Evolutionary conservation across 2,797 vertebrate genomes (phyloP).

Genomic region (Myripristis murdjan): DNA sequence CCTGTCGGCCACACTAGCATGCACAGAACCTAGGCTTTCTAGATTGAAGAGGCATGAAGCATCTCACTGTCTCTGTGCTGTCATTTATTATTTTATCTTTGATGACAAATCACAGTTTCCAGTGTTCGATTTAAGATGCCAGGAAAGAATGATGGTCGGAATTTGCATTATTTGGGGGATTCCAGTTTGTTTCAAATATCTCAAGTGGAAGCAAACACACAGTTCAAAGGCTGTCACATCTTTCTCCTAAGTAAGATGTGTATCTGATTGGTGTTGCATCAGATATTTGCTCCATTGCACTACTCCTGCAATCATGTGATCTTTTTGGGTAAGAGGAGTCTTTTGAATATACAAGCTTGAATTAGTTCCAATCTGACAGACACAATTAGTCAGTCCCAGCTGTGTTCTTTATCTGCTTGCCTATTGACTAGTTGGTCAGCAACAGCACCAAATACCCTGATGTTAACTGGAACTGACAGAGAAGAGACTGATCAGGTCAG

Average conservation of each 20-base stretch:
- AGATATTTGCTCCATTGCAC: not conserved
- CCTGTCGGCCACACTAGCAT: not conserved
- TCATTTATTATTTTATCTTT: not conserved
- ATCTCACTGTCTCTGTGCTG: not conserved
- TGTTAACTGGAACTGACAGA: constrained; percentile 56
- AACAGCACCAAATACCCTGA: constrained; percentile 51
- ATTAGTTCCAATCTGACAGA: constrained; percentile 56
- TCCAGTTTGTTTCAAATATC: not conserved
- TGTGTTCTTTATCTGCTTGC: constrained; percentile 55
- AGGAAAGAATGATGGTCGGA: not conserved
- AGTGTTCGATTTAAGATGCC: not conserved
- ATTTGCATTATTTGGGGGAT: not conserved
- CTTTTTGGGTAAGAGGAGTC: constrained; percentile 19
- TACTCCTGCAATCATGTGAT: not conserved
- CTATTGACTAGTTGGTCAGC: constrained; percentile 57
- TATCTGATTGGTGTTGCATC: not conserved
- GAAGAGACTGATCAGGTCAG: constrained; percentile 44
- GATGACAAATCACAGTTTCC: not conserved
- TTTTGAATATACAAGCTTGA: constrained; percentile 34
- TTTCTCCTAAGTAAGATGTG: not conserved
- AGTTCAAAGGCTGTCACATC: not conserved
- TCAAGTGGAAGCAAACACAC: not conserved
- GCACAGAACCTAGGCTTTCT: no score
- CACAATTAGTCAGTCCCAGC: constrained; percentile 52
- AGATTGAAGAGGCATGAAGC: not conserved